Evolutionary conservation across 2,888 invertebrate species (phyloP), one percentile per base, ranked within the genome.

Genomic region (Rhamnusium bicolor): DNA sequence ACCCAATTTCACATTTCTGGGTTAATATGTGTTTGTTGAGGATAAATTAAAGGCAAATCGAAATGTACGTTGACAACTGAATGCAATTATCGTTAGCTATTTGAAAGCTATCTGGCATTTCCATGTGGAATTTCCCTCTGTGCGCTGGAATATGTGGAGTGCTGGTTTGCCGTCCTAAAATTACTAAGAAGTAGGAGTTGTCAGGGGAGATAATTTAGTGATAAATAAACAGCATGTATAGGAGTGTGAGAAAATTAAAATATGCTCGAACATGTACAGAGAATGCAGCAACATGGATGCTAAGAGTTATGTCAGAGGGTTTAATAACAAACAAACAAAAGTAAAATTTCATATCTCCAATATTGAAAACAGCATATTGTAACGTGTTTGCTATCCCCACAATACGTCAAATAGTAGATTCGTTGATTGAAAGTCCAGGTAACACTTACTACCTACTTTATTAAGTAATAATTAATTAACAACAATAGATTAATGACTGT

Each of bases 71-170:
- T 66, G 66, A 66, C 65, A 71, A 71, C 58, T 71, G 66, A 71
- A 71, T 66, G 71, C 71, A 71, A 66, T 71, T 65, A 71, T 71
- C 66, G 71, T 51, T 63, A 66, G 62, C 66, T 65, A 71, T 71
- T 71, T 49, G 60, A 66, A 71, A 21, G 65, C 66, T 71, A 66
- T 71, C 71, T 66, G 66, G 66, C 27, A 65, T 71, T 65, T 65
- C 71, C 71, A 71, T 63, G 51, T 51, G 66, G 71, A 71, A 71
- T 71, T 47, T 47, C 58, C 12, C 54, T 63, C 24, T 27, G 21
- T 56, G 24, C 46, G 12, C 16, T 21, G 61, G 21, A 46, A 46
- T n/a, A 61, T 61, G 61, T 61, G 19, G 58, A 29, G 29, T 29
- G 29, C 56, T 6, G 60, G 27, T 51, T 51, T 18, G 51, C 19